Conservation (phyloP, 1,140 invertebrate genomes). For the Pogonomyrmex barbatus region DNA sequence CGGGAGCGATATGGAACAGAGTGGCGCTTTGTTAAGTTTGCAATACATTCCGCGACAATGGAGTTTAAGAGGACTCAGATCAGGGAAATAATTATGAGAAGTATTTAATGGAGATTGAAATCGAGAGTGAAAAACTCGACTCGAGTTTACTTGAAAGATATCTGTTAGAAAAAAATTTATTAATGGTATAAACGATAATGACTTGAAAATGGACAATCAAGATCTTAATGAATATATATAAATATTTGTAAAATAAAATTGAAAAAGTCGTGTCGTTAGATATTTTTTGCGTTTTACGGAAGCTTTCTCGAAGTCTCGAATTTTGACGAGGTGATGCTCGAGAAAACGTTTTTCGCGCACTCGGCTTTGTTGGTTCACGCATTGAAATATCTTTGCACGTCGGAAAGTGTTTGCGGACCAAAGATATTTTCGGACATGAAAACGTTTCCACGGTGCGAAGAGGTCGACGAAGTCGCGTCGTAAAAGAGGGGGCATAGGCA, state of each 20-base stretch:
- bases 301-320: conserved; percentile 13
- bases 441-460: conserved; percentile 68
- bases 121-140: not conserved
- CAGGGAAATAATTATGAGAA: not conserved
- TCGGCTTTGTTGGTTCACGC: conserved; percentile 69
- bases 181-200: not conserved
- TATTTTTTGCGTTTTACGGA: not conserved
- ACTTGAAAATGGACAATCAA: not conserved
- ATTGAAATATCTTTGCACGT: conserved; percentile 74
- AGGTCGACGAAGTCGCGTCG: conserved; percentile 63
- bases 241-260: not conserved
- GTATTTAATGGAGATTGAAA: conserved; percentile 4
- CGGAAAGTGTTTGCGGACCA: conserved; percentile 70
- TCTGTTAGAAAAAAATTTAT: not conserved
- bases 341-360: conserved; percentile 9
- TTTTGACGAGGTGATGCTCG: conserved; percentile 9
- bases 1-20: not conserved
- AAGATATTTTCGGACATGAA: conserved; percentile 71
- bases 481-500: conserved; percentile 61
- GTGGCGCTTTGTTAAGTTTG: not conserved
- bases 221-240: not conserved
- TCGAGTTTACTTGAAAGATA: not conserved
- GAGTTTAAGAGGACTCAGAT: not conserved
- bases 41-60: not conserved
- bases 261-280: not conserved